Base-by-base conservation (phyloP, 1,140 invertebrate species). In the Lasioglossum baleicum region DNA sequence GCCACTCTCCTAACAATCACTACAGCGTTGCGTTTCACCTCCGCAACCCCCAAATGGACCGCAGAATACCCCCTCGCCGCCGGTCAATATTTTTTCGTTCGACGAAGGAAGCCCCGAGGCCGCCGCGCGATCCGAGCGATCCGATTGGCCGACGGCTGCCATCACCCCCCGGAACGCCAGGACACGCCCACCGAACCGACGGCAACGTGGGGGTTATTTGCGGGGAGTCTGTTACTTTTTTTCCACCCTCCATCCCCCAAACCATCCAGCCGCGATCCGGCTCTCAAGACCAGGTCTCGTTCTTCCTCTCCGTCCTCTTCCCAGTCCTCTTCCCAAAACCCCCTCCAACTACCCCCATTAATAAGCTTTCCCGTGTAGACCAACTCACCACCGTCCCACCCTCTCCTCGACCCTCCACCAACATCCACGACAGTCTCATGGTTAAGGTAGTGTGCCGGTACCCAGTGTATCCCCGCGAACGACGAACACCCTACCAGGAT, bases 71-170 rank as follows among this genome's bases (percentile, higher is more conserved):
- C 75, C 75, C 63, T 71, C 76, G 71, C 82, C 88, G 89, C 35
- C 90, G 92, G 92, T 93, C 92, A 93, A 92, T 92, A 93, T 92
- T 93, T 93, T 93, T 92, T 94, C 90, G 87, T 84, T 75, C 84
- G 78, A 76, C 73, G 64, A 60, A 66, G 75, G 81, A 77, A 77
- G 76, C 69, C 81, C 48, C 35, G 35, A 53, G 26, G 53, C 58
- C 67, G 69, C 42, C 71, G 77, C 48, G 53, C 58, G 42, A 3
- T 40, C 44, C 42, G 7, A 22, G 72, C 15, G 11, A 20, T 7
- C 75, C 65, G 64, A 69, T 87, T 87, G 84, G 85, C 26, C 76
- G 82, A 83, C 79, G 75, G 78, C 85, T 88, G 86, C 89, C 90
- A 90, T 90, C 88, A 87, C 88, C 88, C 82, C 84, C 73, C 72